These are phyloP conservation scores for Bradysia coprophila DNA, from an alignment of 1,140 invertebrate species.

Conservation along the genomic window DNA sequence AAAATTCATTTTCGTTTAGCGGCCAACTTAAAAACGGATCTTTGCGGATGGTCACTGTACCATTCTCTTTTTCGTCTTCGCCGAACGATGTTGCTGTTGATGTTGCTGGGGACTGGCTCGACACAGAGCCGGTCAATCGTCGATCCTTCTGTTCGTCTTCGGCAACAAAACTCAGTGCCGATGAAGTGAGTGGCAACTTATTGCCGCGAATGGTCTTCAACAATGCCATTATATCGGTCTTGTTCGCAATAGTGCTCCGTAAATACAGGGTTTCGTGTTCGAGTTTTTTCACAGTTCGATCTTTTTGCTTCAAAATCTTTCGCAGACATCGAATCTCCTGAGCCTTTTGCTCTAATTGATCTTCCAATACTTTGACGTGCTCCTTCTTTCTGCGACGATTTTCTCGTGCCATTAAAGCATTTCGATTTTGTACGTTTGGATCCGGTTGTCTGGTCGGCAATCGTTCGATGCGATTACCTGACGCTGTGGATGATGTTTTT, in stretches of 20 bases:
- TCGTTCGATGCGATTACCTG: slow-evolving; percentile 3
- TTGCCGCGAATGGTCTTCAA: slow-evolving; percentile 12
- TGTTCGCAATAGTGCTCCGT: slow-evolving; percentile 30
- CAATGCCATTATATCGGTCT: slow-evolving; percentile 24
- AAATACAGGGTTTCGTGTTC: slow-evolving; percentile 29
- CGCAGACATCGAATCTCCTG: slow-evolving; percentile 27
- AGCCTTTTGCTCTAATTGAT: slow-evolving; percentile 23
- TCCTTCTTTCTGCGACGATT: slow-evolving; percentile 36
- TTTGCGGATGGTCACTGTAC: background rate
- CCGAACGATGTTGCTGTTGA: background rate
- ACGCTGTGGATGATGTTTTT: background rate
- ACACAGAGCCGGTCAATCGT: background rate
- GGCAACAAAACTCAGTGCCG: slow-evolving; percentile 2
- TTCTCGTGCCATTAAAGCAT: slow-evolving; percentile 35
- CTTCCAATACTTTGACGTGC: slow-evolving; percentile 31
- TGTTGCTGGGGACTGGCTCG: background rate
- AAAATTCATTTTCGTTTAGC: slow-evolving; percentile 5
- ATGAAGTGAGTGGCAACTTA: slow-evolving; percentile 4
- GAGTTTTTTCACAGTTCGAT: slow-evolving; percentile 24
- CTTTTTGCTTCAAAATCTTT: slow-evolving; percentile 25
- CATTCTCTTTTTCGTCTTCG: background rate
- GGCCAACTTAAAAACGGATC: slow-evolving; percentile 10
- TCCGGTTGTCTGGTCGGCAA: slow-evolving; percentile 14
- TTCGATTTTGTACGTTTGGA: slow-evolving; percentile 19
- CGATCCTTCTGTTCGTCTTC: slow-evolving; percentile 6